These are phyloP conservation scores for Urosaurus nigricauda DNA, from an alignment of 2,797 vertebrate genomes.

Conservation along the genomic window DNA sequence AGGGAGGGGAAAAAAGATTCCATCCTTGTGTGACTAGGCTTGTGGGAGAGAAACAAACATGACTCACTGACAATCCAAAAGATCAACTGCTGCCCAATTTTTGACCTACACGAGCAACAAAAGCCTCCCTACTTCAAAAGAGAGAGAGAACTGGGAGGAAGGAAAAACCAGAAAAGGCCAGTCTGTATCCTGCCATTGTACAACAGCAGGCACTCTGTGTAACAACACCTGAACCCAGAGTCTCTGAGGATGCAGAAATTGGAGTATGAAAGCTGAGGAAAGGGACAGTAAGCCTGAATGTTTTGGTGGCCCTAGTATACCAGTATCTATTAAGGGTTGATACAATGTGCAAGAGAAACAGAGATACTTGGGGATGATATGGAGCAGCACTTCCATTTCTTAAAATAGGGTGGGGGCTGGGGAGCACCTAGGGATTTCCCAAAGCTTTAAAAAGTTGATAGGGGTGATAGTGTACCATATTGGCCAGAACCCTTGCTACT, in stretches of 20 bases:
- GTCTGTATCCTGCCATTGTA: not conserved
- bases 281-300: not conserved
- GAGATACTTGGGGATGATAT: too few species aligned
- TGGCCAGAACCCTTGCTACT: not conserved
- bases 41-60: not conserved
- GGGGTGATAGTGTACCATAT: too few species aligned
- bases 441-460: not conserved
- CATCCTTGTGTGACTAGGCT: not conserved
- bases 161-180: not conserved
- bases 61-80: not conserved
- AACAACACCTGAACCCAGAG: not conserved
- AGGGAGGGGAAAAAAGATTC: not conserved
- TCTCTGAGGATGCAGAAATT: not conserved
- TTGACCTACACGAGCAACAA: constrained; percentile 2
- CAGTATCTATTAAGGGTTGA: not conserved
- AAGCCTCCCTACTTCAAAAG: not conserved
- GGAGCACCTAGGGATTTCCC: too few species aligned
- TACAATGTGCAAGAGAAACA: not conserved
- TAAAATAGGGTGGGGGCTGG: too few species aligned
- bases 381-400: too few species aligned
- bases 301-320: not conserved
- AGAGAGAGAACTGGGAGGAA: not conserved
- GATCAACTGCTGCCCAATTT: not conserved
- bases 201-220: not conserved
- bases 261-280: not conserved